Conservation (phyloP, 2,888 invertebrate genomes). For the Ferdinandea cuprea region DNA sequence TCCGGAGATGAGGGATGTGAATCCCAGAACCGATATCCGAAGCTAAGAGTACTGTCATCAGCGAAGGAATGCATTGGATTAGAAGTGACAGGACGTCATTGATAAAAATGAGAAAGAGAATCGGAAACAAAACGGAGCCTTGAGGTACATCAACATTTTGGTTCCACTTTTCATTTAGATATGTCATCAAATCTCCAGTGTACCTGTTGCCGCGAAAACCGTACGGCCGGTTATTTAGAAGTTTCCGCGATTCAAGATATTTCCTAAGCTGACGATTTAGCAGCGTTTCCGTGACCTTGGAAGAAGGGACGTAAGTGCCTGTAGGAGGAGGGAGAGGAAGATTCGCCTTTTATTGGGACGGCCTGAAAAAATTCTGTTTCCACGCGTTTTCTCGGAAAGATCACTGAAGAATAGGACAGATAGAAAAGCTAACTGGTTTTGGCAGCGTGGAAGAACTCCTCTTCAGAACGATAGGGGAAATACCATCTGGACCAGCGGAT, state of each 20-base stretch:
- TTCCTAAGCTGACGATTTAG: neutral
- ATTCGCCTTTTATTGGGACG: neutral
- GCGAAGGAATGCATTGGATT: neutral
- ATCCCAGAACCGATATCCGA: neutral
- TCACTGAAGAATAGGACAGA: conserved; percentile 12
- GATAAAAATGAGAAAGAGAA: neutral
- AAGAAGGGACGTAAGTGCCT: neutral
- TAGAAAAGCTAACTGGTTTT: conserved; percentile 24
- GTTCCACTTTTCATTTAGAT: no score
- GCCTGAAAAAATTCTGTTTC: conserved; percentile 4
- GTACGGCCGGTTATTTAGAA: no score
- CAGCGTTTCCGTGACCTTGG: conserved; percentile 15
- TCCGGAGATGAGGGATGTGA: neutral
- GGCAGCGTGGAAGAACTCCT: conserved; percentile 15
- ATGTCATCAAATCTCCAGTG: no score
- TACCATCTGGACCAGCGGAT: conserved; percentile 29
- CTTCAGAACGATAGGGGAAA: conserved; percentile 25
- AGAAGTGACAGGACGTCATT: neutral
- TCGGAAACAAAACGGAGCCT: neutral
- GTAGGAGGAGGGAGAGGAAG: neutral
- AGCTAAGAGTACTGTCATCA: neutral
- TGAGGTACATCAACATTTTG: neutral
- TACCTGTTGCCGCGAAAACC: no score
- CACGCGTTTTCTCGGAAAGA: conserved; percentile 13
- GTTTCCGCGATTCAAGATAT: neutral